phyloP scores from a whole-genome alignment of 2,888 invertebrate genomes.

The Euphydryas editha region DNA sequence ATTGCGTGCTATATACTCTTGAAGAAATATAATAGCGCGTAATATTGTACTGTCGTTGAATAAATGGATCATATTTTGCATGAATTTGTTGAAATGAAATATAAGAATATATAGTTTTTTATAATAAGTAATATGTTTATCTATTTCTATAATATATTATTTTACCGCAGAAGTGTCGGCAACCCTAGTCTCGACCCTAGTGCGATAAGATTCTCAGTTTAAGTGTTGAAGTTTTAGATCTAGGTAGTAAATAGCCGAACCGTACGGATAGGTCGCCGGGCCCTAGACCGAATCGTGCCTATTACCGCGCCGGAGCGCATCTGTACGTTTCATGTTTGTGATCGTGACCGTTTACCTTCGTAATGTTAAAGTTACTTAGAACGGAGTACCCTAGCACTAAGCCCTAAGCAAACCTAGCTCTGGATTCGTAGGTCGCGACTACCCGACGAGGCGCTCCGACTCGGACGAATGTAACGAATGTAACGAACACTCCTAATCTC shows the following conservation, averaged over 20 bases:
- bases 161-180: no score
- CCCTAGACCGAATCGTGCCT: slow-evolving; percentile 66
- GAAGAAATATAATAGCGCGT: no score
- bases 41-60: no score
- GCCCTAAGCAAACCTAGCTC: slow-evolving; percentile 35
- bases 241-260: slow-evolving; percentile 67
- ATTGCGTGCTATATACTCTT: no score
- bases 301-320: slow-evolving; percentile 49
- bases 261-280: slow-evolving; percentile 49
- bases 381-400: slow-evolving; percentile 51
- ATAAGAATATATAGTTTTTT: no score
- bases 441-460: slow-evolving; percentile 41
- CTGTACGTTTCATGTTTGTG: slow-evolving; percentile 34
- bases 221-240: slow-evolving; percentile 71
- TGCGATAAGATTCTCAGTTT: slow-evolving; percentile 49
- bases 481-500: slow-evolving; percentile 65
- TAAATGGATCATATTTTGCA: no score
- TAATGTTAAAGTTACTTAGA: slow-evolving; percentile 35
- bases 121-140: no score
- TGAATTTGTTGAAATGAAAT: no score
- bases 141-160: no score
- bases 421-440: slow-evolving; percentile 43
- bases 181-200: slow-evolving; percentile 17
- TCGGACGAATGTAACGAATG: slow-evolving; percentile 36
- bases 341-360: slow-evolving; percentile 26